These are phyloP conservation scores for Megaceryle maxima DNA, from an alignment of 2,113 vertebrate species.

Conservation along the genomic window DNA sequence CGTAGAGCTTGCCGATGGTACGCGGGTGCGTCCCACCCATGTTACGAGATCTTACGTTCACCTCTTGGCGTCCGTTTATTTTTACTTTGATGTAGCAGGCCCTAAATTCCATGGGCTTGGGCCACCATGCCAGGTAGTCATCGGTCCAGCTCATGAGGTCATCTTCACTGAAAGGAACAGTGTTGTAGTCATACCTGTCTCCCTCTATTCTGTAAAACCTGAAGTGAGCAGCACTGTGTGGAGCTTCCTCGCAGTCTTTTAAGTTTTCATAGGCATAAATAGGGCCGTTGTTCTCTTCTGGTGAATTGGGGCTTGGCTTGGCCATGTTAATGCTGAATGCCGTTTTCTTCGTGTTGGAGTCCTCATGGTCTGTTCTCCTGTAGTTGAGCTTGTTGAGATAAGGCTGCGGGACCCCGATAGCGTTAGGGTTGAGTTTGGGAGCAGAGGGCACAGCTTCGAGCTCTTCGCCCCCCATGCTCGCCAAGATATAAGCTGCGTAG, in stretches of 20 bases:
- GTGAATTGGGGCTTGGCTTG: constrained; percentile 86
- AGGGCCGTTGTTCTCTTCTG: constrained; percentile 91
- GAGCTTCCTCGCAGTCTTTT: constrained; percentile 89
- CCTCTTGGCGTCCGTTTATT: constrained; percentile 85
- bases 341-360: constrained; percentile 88
- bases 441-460: constrained; percentile 88
- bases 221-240: constrained; percentile 88
- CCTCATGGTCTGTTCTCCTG: constrained; percentile 88
- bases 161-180: constrained; percentile 93
- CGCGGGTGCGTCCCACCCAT: constrained; percentile 94
- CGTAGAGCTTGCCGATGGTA: constrained; percentile 92
- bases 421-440: constrained; percentile 89
- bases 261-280: constrained; percentile 91
- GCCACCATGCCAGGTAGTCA: constrained; percentile 97
- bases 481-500: constrained; percentile 90
- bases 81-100: constrained; percentile 96
- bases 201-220: constrained; percentile 95
- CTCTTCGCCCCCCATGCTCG: constrained; percentile 93
- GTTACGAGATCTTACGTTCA: constrained; percentile 93
- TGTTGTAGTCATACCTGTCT: constrained; percentile 93
- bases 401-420: constrained; percentile 92
- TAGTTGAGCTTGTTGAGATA: constrained; percentile 92
- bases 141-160: constrained; percentile 97
- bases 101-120: constrained; percentile 96
- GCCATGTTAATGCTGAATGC: constrained; percentile 94